Evolutionary conservation across 1,140 invertebrate species (phyloP), one percentile per base, ranked within the genome.

Genomic region (Atta cephalotes): DNA sequence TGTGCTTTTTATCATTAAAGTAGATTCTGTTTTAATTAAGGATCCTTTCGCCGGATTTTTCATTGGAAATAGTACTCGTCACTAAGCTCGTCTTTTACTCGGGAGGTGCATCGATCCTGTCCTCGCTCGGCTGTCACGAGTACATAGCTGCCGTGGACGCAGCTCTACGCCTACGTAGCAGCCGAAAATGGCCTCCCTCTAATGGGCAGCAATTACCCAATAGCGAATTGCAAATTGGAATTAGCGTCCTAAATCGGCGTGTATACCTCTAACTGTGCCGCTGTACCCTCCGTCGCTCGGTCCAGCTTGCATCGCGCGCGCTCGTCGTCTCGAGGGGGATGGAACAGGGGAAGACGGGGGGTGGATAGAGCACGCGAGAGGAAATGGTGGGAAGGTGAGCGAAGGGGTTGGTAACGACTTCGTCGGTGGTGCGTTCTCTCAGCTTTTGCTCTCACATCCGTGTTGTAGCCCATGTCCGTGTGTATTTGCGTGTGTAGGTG

Each of bases 181-280:
- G 88, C 71, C 84, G 85, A 84, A 90, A 91, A 81, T 89, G 85
- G 90, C 89, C 84, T 87, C 80, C 72, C 88, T 90, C 88, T 90
- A 89, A 91, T 91, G 90, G 88, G 85, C 78, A 87, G 79, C 90
- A 92, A 92, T 92, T 92, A 92, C 85, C 89, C 90, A 82, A 86
- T 86, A 70, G 88, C 81, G 91, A 91, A 92, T 92, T 90, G 91
- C 91, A 91, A 91, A 91, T 90, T 90, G 89, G 87, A 89, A 92
- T 92, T 91, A 88, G 79, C 88, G 80, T 88, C 62, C 90, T 90
- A 91, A 92, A 92, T 92, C 90, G 90, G 86, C 87, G 87, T 91
- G 87, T 88, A 91, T 89, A 82, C 78, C 85, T 87, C 78, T 88
- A 88, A 85, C 85, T 49, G 45, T 82, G 86, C 77, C 66, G 86